phyloP scores from a whole-genome alignment of 2,113 vertebrate genomes.

The Microcebus ravelobensis region DNA sequence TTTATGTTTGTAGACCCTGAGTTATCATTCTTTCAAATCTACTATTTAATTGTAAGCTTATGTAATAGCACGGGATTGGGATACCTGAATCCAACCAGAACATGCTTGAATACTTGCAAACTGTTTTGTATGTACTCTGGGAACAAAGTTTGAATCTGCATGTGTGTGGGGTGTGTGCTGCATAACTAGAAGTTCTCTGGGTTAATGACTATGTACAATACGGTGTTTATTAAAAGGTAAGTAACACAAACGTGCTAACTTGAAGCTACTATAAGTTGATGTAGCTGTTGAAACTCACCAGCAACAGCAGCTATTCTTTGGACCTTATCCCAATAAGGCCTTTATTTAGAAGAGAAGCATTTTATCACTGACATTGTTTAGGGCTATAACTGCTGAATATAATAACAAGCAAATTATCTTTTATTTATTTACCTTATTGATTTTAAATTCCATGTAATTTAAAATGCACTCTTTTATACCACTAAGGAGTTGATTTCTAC shows the following conservation, averaged over 20 bases:
- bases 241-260: not conserved
- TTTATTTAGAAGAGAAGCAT: slow-evolving; percentile 18
- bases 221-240: not conserved
- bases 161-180: not conserved
- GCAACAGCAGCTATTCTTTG: not conserved
- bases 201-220: not conserved
- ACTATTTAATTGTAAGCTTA: slow-evolving; percentile 9
- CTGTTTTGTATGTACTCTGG: not conserved
- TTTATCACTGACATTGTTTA: not conserved
- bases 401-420: not conserved
- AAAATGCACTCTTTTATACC: not conserved
- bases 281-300: not conserved
- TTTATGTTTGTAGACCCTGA: not conserved
- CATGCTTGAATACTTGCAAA: not conserved
- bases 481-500: not conserved
- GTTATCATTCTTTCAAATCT: not conserved
- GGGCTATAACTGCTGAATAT: not conserved
- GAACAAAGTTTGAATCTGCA: not conserved
- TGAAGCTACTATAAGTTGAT: slow-evolving; percentile 10
- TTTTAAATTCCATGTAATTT: not conserved
- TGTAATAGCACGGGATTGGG: not conserved
- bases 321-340: not conserved
- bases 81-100: not conserved
- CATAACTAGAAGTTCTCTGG: not conserved
- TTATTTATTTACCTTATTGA: not conserved